These are phyloP conservation scores for Drosophila tropicalis DNA, from an alignment of 1,140 invertebrate species.

Conservation along the genomic window DNA sequence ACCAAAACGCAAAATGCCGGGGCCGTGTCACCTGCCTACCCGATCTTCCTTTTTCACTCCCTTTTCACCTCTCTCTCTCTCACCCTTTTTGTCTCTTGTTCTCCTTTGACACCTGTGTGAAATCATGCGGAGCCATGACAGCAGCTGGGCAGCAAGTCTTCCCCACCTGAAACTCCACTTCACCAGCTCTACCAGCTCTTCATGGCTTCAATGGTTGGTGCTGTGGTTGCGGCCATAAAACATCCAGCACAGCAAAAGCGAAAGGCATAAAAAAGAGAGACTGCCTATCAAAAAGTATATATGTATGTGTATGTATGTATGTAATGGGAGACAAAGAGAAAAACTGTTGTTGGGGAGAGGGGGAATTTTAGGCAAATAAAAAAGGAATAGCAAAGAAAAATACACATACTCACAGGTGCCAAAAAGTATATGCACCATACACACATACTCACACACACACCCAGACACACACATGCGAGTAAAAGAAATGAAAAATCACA, in stretches of 20 bases:
- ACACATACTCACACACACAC: not conserved
- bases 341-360: constrained; percentile 1
- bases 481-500: constrained; percentile 70
- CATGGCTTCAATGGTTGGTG: constrained; percentile 56
- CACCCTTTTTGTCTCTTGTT: not conserved
- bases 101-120: constrained; percentile 59
- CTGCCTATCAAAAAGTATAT: constrained; percentile 77
- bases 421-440: constrained; percentile 58
- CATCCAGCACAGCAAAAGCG: constrained; percentile 44
- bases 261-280: constrained; percentile 72
- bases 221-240: constrained; percentile 78
- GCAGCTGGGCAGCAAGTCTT: constrained; percentile 41
- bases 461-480: constrained; percentile 48
- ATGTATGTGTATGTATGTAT: constrained; percentile 24
- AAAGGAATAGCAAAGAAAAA: constrained; percentile 31
- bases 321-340: constrained; percentile 9
- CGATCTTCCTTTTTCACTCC: not conserved
- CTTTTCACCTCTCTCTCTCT: not conserved
- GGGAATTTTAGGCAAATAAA: constrained; percentile 46
- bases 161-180: not conserved
- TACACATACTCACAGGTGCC: constrained; percentile 58
- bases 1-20: constrained; percentile 70
- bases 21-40: constrained; percentile 52
- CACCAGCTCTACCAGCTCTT: not conserved
- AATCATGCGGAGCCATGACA: constrained; percentile 74